Conservation (phyloP, 2,113 vertebrate genomes). For the Potamarius usumacintae region DNA sequence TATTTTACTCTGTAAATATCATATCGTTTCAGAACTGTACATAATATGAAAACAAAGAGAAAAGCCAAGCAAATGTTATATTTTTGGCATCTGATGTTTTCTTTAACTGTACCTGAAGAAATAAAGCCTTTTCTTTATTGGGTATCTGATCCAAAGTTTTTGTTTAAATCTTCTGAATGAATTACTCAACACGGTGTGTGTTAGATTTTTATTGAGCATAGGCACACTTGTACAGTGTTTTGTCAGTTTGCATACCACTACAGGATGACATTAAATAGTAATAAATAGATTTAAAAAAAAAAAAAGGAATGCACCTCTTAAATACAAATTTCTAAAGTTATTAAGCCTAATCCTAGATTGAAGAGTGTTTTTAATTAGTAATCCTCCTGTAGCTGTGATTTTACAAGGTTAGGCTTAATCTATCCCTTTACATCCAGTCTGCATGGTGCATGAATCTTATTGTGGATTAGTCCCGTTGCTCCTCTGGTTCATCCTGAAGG, state of each 20-base stretch:
- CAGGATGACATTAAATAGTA: conserved; percentile 61
- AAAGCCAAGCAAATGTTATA: conserved; percentile 78
- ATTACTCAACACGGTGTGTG: neutral
- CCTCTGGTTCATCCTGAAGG: conserved; percentile 64
- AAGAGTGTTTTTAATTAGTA: neutral
- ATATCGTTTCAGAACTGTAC: conserved; percentile 76
- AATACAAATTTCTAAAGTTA: conserved; percentile 8
- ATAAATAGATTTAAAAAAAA: conserved; percentile 48
- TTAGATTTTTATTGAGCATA: conserved; percentile 39
- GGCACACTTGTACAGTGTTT: conserved; percentile 57
- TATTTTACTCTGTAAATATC: conserved; percentile 74
- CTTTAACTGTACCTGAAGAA: conserved; percentile 79
- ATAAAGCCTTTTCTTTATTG: conserved; percentile 73
- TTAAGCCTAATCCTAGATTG: conserved; percentile 23
- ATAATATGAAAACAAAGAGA: conserved; percentile 78
- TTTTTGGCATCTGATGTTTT: conserved; percentile 81
- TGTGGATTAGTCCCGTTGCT: conserved; percentile 40
- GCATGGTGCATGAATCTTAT: neutral
- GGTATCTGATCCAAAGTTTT: conserved; percentile 54
- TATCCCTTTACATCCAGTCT: neutral
- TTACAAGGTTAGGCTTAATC: conserved; percentile 6
- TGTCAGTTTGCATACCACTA: conserved; percentile 63
- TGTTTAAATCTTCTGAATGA: neutral
- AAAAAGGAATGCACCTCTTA: neutral
- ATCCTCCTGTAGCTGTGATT: neutral